Base-by-base conservation (phyloP, 2,113 vertebrate species). In the Vicugna pacos region DNA sequence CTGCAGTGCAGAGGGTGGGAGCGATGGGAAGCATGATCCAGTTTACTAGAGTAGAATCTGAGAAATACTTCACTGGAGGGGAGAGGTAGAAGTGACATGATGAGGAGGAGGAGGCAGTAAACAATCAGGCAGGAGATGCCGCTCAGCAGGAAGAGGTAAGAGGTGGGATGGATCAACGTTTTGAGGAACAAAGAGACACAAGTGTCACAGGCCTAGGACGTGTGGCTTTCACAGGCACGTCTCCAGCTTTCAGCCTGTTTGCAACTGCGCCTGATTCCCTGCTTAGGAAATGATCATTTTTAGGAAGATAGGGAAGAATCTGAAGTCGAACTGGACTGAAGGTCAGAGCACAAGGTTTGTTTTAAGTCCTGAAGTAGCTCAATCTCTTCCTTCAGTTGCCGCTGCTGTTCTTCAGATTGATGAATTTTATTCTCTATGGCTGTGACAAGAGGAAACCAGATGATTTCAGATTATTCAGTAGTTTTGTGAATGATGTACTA, bases 371-470 rank as follows among this genome's bases (percentile, higher is more conserved):
- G 93, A 54, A 99, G 97, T 16, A 98, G 83, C 14, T 98, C 82
- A 26, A 97, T 98, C 88, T 98, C 96, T 76, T 94, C 73, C 96
- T 98, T 98, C 94, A 99, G 85, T 58, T 85, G 90, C 96, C 77
- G 96, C 67, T 67, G 96, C 52, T 42, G 98, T 96, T 98, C 96
- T 73, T 98, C 69, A 94, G 96, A 96, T 48, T 98, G 76, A 50
- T 96, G 93, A 15, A 98, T 98, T 97, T 98, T 98, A 13, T 89
- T 82, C 26, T 98, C 97, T 91, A 98, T 96, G 95, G 62, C 98
- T 99, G 19, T 91, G 35, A 83, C 1, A 10, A 97, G 77, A 89
- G 97, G 52, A 56, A 95, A 77, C 28, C 22, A 50, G 86, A 17
- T 81, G 2, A 85, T 83, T 96, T 97, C 50, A 97, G 76, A 20